These are phyloP conservation scores for Penaeus monodon DNA, from an alignment of 2,888 invertebrate species.

Conservation along the genomic window DNA sequence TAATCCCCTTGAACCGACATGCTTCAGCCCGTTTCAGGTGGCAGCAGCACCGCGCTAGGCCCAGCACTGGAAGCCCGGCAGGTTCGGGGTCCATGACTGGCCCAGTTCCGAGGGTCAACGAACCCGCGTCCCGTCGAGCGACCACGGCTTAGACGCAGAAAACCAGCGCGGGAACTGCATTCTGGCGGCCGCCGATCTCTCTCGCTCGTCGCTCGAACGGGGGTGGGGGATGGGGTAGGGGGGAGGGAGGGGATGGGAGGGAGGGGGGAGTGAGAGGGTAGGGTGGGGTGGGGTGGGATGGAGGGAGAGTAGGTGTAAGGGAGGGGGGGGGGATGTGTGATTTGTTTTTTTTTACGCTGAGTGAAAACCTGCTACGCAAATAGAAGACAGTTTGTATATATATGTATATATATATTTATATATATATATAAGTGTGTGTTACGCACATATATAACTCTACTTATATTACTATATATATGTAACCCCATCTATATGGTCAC, in stretches of 20 bases:
- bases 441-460: not conserved
- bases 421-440: not conserved
- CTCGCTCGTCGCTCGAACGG: not conserved
- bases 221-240: not conserved
- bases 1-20: no score
- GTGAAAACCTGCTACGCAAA: no score
- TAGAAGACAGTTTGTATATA: not conserved
- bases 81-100: slow-evolving; percentile 22
- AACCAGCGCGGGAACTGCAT: no score
- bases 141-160: not conserved
- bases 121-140: slow-evolving; percentile 11
- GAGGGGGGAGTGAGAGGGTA: not conserved
- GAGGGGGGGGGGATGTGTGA: not conserved
- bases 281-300: not conserved
- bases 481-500: no score
- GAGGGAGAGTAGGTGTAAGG: not conserved
- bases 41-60: no score
- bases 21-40: no score
- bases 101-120: slow-evolving; percentile 29
- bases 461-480: no score
- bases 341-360: not conserved
- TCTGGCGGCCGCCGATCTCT: no score
- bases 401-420: not conserved
- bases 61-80: no score
- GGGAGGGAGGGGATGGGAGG: not conserved